Base-by-base conservation (phyloP, 2,888 invertebrate genomes). In the Habrosyne pyritoides region DNA sequence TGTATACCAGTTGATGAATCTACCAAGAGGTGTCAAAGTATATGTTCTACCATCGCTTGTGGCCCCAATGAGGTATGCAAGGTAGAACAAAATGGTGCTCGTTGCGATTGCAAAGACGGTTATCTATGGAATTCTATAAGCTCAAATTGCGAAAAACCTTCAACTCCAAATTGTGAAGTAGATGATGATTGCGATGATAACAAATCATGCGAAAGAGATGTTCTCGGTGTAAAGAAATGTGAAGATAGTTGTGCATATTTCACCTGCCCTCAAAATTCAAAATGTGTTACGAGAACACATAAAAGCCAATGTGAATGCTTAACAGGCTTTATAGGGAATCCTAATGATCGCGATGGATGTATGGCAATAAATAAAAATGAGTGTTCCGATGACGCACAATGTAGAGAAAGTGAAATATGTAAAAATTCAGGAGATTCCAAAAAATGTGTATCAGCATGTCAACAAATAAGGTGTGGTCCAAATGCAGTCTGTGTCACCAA, bases 281-380 rank as follows among this genome's bases (percentile, higher is more conserved):
- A 95, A 61, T 98, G 98, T 85, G 85, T 96, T 2, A 95, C 96
- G 0, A 93, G 88, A 60, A 93, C 94, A 57, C 97, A 97, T 73
- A 93, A 93, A 73, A 97, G 96, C 47, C 94, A 95, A 73, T 99
- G 98, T 79, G 96, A 97, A 75, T 99, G 98, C 79, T 89, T 96
- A 18, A 89, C 94, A 42, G 98, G 97, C 3, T 98, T 94, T 83
- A 94, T 95, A 10, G 98, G 98, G 36, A 98, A 98, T 91, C 97
- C 98, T 18, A 97, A 97, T 74, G 97, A 98, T 77, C 94, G 98
- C 22, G 95, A 95, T 65, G 98, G 98, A n/a, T 98, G 98, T 75
- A 93, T 94, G 68, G 94, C 94, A 12, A 84, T 95, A 0, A 93
- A 94, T 14, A 95, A 95, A 80, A 95, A 97, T 73, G 94, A 96